phyloP scores from a whole-genome alignment of 2,113 vertebrate species.

The Penelope pileata region DNA sequence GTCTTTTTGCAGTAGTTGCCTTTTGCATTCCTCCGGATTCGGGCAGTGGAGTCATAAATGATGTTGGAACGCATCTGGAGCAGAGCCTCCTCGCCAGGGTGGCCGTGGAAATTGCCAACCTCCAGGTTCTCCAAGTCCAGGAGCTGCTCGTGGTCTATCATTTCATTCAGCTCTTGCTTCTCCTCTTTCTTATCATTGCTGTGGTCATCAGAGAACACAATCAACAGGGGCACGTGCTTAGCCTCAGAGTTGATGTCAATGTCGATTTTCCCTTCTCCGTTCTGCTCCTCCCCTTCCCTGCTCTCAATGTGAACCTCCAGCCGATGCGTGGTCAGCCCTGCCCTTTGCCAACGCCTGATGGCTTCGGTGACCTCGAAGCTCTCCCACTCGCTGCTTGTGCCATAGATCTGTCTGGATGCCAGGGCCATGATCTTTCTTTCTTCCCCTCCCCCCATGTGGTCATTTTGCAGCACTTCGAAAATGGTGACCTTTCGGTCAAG shows the following conservation, averaged over 20 bases:
- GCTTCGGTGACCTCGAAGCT: slow-evolving; percentile 91
- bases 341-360: slow-evolving; percentile 85
- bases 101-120: slow-evolving; percentile 52
- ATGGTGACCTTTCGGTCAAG: slow-evolving; percentile 91
- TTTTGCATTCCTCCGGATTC: slow-evolving; percentile 93
- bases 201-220: slow-evolving; percentile 95
- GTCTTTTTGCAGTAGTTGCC: slow-evolving; percentile 95
- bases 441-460: slow-evolving; percentile 13
- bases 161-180: slow-evolving; percentile 89
- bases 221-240: slow-evolving; percentile 90
- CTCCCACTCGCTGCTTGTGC: slow-evolving; percentile 90
- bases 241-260: slow-evolving; percentile 88
- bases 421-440: slow-evolving; percentile 76
- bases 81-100: slow-evolving; percentile 88
- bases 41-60: slow-evolving; percentile 91
- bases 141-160: slow-evolving; percentile 90
- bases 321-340: slow-evolving; percentile 82
- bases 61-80: slow-evolving; percentile 96
- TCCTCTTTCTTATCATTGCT: slow-evolving; percentile 86
- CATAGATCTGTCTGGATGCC: slow-evolving; percentile 88
- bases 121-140: slow-evolving; percentile 77
- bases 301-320: slow-evolving; percentile 92
- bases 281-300: slow-evolving; percentile 64
- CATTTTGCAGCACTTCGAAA: slow-evolving; percentile 79
- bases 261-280: slow-evolving; percentile 79